Base-by-base conservation (phyloP, 64 coral and sea anemone species). In the Actinia equina region DNA sequence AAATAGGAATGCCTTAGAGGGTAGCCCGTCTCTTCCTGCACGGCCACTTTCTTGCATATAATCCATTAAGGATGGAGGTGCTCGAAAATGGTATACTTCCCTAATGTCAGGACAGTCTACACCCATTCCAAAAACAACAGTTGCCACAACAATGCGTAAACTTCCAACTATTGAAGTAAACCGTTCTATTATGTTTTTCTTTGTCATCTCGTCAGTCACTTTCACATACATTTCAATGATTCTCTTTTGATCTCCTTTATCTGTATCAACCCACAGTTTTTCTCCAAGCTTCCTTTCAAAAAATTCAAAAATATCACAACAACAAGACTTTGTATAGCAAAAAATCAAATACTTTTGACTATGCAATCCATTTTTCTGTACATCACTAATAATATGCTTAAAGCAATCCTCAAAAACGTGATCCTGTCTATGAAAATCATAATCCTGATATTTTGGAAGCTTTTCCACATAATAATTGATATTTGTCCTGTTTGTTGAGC, bases 11-110 rank as follows among this genome's bases (percentile, higher is more conserved):
- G 84, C 84, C 43, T 67, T 69, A 37, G 84, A 86, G 45, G 84
- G 37, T 16, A 44, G 23, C 13, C 84, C 84, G 63, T 89, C 88
- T 42, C 88, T 84, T 13, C 81, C 81, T 69, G n/a, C 79, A 1
- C 88, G 60, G 18, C 88, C 88, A 89, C 88, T 89, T 65, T 89
- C 81, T 71, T 89, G 88, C 20, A 89, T 19, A 84, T 84, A 89
- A 69, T 58, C 60, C 51, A 77, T 19, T 65, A 84, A 17, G 16
- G 88, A 89, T 27, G 57, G 61, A 17, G 61, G 80, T 84, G 80
- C 57, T 83, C 81, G 65, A 45, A 89, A 89, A 51, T 89, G 80
- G 52, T 52, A 62, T 5, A 84, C 88, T 67, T 89, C 61, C 2
- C 88, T 52, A 10, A 83, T 71, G 59, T 88, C 56, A 20, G 87